phyloP scores from a whole-genome alignment of 2,797 vertebrate genomes.

The Channa striata region DNA sequence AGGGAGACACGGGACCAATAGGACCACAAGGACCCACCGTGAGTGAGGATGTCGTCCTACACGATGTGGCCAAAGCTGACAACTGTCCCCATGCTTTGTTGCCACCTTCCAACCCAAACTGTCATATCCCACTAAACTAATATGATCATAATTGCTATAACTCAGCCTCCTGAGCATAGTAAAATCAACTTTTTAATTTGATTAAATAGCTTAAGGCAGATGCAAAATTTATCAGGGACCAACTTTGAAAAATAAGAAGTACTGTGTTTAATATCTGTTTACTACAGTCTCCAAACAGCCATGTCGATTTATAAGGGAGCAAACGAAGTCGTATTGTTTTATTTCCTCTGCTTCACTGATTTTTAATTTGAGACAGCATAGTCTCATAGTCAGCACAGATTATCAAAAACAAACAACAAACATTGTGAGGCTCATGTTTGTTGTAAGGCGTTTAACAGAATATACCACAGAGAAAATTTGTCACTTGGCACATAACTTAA shows the following conservation, averaged over 20 bases:
- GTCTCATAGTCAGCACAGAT: conserved; percentile 19
- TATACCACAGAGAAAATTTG: neutral
- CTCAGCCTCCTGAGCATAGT: conserved; percentile 39
- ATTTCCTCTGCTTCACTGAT: conserved; percentile 35
- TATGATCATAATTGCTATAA: conserved; percentile 23
- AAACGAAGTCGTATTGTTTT: conserved; percentile 34
- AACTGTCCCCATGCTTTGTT: neutral
- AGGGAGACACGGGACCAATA: conserved; percentile 76
- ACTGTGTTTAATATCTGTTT: conserved; percentile 9
- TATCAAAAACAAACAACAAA: neutral
- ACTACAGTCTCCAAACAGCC: conserved; percentile 22
- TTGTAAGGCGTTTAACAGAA: conserved; percentile 19
- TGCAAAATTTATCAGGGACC: neutral
- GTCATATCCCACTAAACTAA: neutral
- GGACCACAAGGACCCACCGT: conserved; percentile 84
- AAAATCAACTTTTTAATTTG: conserved; percentile 33
- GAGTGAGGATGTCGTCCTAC: conserved; percentile 54
- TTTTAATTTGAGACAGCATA: conserved; percentile 59
- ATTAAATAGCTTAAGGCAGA: conserved; percentile 41
- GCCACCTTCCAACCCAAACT: neutral
- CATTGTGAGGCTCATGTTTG: conserved; percentile 1
- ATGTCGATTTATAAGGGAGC: conserved; percentile 24
- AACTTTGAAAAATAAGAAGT: neutral
- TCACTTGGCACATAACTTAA: neutral
- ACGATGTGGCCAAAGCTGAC: neutral